phyloP scores from a whole-genome alignment of 1,140 invertebrate species.

The Drosophila willistoni region DNA sequence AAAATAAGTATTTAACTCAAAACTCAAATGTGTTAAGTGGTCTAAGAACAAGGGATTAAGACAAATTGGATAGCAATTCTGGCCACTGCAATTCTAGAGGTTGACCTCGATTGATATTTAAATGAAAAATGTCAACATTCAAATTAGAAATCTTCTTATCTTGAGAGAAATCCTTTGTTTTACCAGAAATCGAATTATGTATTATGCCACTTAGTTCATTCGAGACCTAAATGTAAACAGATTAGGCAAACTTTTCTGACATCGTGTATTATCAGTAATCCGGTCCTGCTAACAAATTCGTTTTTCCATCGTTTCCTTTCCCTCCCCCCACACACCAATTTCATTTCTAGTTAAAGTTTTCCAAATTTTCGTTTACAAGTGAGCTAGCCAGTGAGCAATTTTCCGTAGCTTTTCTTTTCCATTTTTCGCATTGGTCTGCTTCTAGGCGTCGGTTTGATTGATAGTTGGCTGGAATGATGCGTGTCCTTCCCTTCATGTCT shows the following conservation, averaged over 20 bases:
- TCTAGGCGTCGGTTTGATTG: constrained; percentile 14
- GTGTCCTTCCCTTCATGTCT: constrained; percentile 15
- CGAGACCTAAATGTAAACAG: no score
- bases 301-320: not conserved
- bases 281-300: not conserved
- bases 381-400: not conserved
- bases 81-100: no score
- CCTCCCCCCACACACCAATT: constrained; percentile 33
- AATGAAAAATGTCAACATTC: no score
- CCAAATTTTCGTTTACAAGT: constrained; percentile 4
- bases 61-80: no score
- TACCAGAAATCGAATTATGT: no score
- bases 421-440: not conserved
- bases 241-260: not conserved
- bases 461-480: constrained; percentile 8
- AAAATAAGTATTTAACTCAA: no score
- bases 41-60: no score
- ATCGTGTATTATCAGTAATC: not conserved
- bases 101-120: no score
- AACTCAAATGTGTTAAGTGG: no score
- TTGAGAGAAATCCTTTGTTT: no score
- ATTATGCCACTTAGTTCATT: no score
- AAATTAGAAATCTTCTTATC: no score
- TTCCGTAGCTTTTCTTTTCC: not conserved
- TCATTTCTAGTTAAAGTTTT: constrained; percentile 37